Conservation (phyloP, 2,113 vertebrate species). For the Sitta europaea region DNA sequence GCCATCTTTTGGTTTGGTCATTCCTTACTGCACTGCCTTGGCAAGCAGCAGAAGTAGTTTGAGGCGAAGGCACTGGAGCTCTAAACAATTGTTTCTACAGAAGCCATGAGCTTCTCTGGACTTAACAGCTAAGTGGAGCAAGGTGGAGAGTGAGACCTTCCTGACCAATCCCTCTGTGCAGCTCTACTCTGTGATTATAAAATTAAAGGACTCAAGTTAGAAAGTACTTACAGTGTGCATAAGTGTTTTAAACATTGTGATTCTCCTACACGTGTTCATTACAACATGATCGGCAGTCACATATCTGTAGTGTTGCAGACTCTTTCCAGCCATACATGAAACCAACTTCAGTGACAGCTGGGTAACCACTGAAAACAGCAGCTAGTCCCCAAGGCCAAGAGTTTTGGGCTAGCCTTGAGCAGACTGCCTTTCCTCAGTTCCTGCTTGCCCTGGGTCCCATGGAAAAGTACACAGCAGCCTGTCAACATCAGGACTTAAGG, state of each 20-base stretch:
- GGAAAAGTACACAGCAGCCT: neutral
- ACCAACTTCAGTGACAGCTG: neutral
- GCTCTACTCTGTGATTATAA: neutral
- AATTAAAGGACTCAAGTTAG: neutral
- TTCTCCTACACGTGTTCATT: neutral
- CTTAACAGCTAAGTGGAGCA: neutral
- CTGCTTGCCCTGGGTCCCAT: neutral
- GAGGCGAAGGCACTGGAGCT: neutral
- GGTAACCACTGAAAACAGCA: neutral
- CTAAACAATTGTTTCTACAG: neutral
- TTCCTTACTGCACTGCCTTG: neutral
- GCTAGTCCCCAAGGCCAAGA: neutral
- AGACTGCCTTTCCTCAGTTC: neutral
- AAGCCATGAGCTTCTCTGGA: neutral
- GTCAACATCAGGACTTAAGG: neutral
- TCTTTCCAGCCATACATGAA: neutral
- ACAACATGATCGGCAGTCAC: neutral
- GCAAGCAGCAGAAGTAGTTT: neutral
- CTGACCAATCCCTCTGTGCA: neutral
- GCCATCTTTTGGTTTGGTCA: rapidly evolving
- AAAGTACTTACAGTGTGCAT: rapidly evolving
- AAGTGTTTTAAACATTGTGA: neutral
- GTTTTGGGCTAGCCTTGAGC: neutral
- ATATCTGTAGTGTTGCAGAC: neutral
- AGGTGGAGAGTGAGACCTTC: neutral